Percentiles rank a stretch among this genome's conserved stretches.
phyloP scores from a whole-genome alignment of 1,140 invertebrate species.

The Brachionus paranguensis region DNA sequence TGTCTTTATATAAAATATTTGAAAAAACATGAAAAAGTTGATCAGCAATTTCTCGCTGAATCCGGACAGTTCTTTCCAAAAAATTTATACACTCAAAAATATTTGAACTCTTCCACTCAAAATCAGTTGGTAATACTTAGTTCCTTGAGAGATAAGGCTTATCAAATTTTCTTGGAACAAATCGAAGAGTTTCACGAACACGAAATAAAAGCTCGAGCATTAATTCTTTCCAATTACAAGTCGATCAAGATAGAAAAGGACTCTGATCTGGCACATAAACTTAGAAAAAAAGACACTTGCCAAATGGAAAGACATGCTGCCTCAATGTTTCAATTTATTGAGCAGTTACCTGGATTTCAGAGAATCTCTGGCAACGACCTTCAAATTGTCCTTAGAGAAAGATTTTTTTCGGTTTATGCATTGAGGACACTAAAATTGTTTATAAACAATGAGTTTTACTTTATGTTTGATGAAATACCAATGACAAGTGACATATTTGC shows the following conservation, averaged over 20 bases:
- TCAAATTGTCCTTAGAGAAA: neutral
- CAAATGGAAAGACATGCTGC: neutral
- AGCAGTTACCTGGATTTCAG: constrained; percentile 1
- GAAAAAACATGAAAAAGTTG: neutral
- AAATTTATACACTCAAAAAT: neutral
- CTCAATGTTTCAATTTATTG: neutral
- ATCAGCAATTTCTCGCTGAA: neutral
- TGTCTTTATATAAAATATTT: neutral
- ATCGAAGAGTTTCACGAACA: neutral
- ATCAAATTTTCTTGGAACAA: neutral
- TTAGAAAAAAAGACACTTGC: neutral
- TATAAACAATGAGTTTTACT: constrained; percentile 19
- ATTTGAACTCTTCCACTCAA: neutral
- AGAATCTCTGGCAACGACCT: neutral
- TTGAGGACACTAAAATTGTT: neutral
- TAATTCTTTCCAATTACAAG: neutral
- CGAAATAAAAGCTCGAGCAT: neutral
- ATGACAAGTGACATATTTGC: neutral
- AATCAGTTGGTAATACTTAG: neutral
- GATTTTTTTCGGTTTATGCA: neutral
- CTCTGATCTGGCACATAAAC: neutral
- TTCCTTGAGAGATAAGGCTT: constrained; percentile 3
- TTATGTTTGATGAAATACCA: neutral
- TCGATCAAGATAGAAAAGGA: neutral
- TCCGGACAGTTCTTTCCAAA: neutral